Base-by-base conservation (phyloP, 2,888 invertebrate species). In the Tineola bisselliella region DNA sequence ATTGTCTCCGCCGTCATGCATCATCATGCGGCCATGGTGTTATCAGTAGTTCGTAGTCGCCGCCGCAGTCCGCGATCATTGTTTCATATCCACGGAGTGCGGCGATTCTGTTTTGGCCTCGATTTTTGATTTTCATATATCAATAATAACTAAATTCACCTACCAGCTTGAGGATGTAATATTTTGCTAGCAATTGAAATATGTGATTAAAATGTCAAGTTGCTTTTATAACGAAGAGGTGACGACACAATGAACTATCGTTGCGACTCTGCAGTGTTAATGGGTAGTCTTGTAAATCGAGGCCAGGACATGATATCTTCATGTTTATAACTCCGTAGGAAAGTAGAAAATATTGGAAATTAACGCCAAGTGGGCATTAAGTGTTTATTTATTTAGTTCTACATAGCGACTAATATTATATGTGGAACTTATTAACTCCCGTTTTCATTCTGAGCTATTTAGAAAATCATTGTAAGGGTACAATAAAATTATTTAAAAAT, bases 11-110 rank as follows among this genome's bases (percentile, higher is more conserved):
- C n/a, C 15, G 48, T 48, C 15, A 10, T 69, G 83, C 80, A 79
- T 65, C 84, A 86, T 81, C 86, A 86, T 86, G 86, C 86, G 86
- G 86, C 86, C 86, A 86, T 86, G 86, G 73, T 84, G 84, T 38
- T 38, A 38, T 38, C 38, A 38, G 2, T 38, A 38, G 38, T 38
- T 38, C 10, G 6, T 38, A 38, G 38, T n/a, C 3, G 10, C 10
- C 38, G 38, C 10, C 38, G n/a, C n/a, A 13, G 2, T 48, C 1
- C 5, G 48, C 17, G 8, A 3, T n/a, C 15, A 48, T 48, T 48
- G 15, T 48, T n/a, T n/a, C 5, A 31, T 31, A 31, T 31, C 10
- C 15, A 56, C 13, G 56, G 72, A 71, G 64, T 70, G 69, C 76
- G 77, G 76, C 78, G 79, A 76, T 77, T 75, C 69, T 68, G 67